Conservation (phyloP, 1,140 invertebrate species). For the Pseudomyrmex dendroicus region DNA sequence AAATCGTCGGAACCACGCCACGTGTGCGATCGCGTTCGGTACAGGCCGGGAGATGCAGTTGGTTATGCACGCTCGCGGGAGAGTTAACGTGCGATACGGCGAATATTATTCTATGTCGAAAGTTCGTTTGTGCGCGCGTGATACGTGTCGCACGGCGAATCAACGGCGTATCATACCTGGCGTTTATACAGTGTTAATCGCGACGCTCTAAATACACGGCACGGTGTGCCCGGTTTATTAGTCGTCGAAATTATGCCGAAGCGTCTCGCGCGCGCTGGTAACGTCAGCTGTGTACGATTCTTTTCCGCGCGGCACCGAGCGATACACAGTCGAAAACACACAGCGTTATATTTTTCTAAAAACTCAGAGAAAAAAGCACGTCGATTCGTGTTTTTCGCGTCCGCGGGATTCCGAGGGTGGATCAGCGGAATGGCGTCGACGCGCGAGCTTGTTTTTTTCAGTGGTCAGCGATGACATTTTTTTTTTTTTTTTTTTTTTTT, state of each 20-base stretch:
- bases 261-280: background rate
- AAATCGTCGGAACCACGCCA: conserved; percentile 50
- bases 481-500: conserved; percentile 15
- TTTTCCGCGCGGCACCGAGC: background rate
- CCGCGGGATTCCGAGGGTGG: background rate
- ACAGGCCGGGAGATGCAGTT: conserved; percentile 14
- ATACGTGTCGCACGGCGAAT: conserved; percentile 6
- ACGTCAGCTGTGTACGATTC: no score
- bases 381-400: conserved; percentile 19
- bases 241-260: conserved; percentile 8
- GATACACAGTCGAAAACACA: background rate
- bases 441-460: conserved; percentile 32
- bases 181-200: conserved; percentile 46
- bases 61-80: conserved; percentile 35
- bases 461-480: conserved; percentile 27
- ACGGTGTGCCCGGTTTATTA: background rate
- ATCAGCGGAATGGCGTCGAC: background rate
- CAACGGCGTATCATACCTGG: background rate
- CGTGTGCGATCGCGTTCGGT: conserved; percentile 9
- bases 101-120: conserved; percentile 6
- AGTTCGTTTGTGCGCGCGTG: conserved; percentile 7
- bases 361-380: background rate
- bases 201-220: conserved; percentile 33
- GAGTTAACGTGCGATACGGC: conserved; percentile 22
- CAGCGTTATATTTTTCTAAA: background rate